Base-by-base conservation (phyloP, 2,888 invertebrate genomes). In the Uropetala carovei region DNA sequence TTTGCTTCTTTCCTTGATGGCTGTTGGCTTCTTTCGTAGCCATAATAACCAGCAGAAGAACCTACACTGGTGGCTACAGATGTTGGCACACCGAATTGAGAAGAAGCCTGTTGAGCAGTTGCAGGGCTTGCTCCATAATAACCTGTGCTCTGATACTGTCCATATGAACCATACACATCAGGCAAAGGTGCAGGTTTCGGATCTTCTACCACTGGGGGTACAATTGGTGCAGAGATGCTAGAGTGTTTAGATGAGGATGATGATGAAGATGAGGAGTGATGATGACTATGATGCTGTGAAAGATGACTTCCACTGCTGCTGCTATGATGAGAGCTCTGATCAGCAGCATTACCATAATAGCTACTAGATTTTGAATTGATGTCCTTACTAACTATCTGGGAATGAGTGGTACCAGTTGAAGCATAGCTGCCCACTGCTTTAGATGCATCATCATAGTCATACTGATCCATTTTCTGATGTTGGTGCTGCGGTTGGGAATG, bases 61-160 rank as follows among this genome's bases (percentile, higher is more conserved):
- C 89, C 89, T n/a, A 89, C 89, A 64, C 89, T 89, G n/a, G 89
- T 89, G 13, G 89, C 89, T n/a, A 89, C 89, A 11, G 89, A 89
- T 89, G 89, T 89, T 30, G 89, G 89, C 8, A 89, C 89, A 68
- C 89, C 89, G 43, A 89, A 89, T n/a, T 89, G 89, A 14, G 89
- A 89, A 64, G 89, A 89, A n/a, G 89, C 68, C 56, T 89, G 89
- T 43, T 89, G 89, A 60, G 89, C 64, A 64, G 64, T 64, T n/a
- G 64, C 89, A 43, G 89, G 56, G 30, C 89, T 89, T 16, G 89
- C n/a, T 43, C 89, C 89, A 89, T 89, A 89, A 89, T 89, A 89
- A n/a, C 89, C 89, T 43, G 89, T 43, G 43, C 64, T 89, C 43
- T 89, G 89, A 59, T 89, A 89, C 30, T 89, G 89, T n/a, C 89